Evolutionary conservation across 2,888 invertebrate species (phyloP).

Genomic region (Axea sp.): DNA sequence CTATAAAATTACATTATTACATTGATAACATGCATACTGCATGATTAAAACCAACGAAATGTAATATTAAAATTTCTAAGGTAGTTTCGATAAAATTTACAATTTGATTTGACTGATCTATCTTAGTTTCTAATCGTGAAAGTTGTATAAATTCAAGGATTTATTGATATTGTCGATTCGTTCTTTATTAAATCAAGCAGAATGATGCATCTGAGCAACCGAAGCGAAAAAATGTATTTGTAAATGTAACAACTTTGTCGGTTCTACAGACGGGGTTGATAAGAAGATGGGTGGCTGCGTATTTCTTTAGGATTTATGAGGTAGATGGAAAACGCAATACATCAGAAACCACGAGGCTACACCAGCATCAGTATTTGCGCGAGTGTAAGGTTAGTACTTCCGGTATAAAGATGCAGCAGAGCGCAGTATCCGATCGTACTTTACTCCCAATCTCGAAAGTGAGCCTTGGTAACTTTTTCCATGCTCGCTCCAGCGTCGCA

Average conservation of each 20-base stretch:
- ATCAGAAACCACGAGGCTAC: conserved; percentile 50
- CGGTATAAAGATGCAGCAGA: conserved; percentile 54
- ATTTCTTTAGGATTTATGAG: conserved; percentile 61
- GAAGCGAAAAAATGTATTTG: conserved; percentile 47
- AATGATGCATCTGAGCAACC: conserved; percentile 17
- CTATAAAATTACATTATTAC: no score
- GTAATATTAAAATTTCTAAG: no score
- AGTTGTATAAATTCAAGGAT: no score
- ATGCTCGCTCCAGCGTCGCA: conserved; percentile 35
- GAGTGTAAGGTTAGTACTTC: conserved; percentile 56
- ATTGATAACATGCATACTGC: no score
- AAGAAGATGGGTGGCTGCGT: conserved; percentile 41
- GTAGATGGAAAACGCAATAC: conserved; percentile 57
- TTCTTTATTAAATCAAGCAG: no score
- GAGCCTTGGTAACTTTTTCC: conserved; percentile 58
- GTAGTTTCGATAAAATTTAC: no score
- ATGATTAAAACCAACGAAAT: no score
- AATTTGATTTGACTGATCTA: no score
- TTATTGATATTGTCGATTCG: no score
- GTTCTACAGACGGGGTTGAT: conserved; percentile 36
- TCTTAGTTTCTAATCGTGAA: no score
- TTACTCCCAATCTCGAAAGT: conserved; percentile 65
- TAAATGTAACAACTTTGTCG: conserved; percentile 53
- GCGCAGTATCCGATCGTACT: conserved; percentile 62
- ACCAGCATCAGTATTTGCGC: conserved; percentile 59